Percentiles rank a stretch among this genome's conserved stretches.
These are phyloP conservation scores for Diarsia mendica DNA, from an alignment of 2,888 invertebrate species.

Conservation along the genomic window DNA sequence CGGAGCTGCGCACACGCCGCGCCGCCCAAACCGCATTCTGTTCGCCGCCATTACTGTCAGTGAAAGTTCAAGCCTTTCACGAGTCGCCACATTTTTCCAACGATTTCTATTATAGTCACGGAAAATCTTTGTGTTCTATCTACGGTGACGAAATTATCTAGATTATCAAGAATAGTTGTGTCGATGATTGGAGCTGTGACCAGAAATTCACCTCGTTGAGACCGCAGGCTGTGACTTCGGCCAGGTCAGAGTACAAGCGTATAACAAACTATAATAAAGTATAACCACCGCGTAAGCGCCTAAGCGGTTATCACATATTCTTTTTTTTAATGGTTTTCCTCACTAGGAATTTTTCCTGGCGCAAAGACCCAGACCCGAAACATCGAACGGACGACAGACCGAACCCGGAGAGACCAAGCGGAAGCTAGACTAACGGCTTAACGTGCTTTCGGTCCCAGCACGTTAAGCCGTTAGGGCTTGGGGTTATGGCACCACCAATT, in stretches of 20 bases:
- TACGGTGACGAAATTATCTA: conserved; percentile 23
- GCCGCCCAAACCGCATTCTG: conserved; percentile 71
- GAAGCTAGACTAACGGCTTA: not conserved
- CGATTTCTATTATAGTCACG: conserved; percentile 49
- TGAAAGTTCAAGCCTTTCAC: conserved; percentile 70
- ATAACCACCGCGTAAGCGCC: too few relatives aligned
- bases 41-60: conserved; percentile 51
- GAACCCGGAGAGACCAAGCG: not conserved
- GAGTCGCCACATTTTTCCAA: conserved; percentile 60
- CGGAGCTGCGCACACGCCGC: conserved; percentile 62
- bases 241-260: too few relatives aligned
- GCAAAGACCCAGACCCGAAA: too few relatives aligned
- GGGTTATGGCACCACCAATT: not conserved
- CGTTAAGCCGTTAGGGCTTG: too few relatives aligned
- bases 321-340: too few relatives aligned
- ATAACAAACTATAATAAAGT: too few relatives aligned
- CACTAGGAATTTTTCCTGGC: too few relatives aligned
- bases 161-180: not conserved
- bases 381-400: not conserved
- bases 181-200: not conserved
- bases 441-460: not conserved
- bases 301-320: too few relatives aligned
- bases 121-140: conserved; percentile 46
- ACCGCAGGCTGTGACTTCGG: too few relatives aligned
- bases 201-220: not conserved